Evolutionary conservation across 2,797 vertebrate species (phyloP), one percentile per base, ranked within the genome.

Genomic region (Valencia hispanica): DNA sequence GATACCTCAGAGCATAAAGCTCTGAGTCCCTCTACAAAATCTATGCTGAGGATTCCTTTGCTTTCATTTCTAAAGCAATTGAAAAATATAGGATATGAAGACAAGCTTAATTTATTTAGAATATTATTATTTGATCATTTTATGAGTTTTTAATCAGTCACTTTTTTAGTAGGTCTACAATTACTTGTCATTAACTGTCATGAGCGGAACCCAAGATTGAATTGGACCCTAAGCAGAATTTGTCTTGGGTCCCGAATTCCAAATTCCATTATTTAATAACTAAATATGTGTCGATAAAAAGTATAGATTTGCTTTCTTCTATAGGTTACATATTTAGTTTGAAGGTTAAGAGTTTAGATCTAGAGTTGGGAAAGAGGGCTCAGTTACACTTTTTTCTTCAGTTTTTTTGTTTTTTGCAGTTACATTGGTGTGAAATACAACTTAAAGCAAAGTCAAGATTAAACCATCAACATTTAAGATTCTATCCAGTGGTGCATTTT

Each of bases 1-100:
- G 95, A 95, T 92, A 93, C 95, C 94, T 93, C 87, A 91, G 95
- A 95, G 95, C 92, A 89, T 94, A 92, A 87, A 86, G 79, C 91
- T 91, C 87, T 89, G 87, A 89, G 89, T 94, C 91, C 92, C 91
- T 91, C 88, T 68, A 88, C 90, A 86, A 83, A 91, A 91, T 88
- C 80, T 91, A 93, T 93, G 92, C 86, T 80, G 92, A 93, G 88
- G 78, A 94, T 90, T 92, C 93, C 88, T 95, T 95, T 94, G 93
- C 95, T 94, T 95, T 95, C 80, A 91, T 92, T 93, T 90, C 86
- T 75, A 75, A 72, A 47, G 81, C 87, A 88, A 89, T 93, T 91
- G 92, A 87, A 93, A 90, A 84, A 89, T 85, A 90, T 84, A 87
- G 88, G 87, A 82, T 80, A 89, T 76, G 51, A 86, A 72, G 80